phyloP scores from a whole-genome alignment of 2,888 invertebrate genomes.

The Lepeophtheirus nordmannii region DNA sequence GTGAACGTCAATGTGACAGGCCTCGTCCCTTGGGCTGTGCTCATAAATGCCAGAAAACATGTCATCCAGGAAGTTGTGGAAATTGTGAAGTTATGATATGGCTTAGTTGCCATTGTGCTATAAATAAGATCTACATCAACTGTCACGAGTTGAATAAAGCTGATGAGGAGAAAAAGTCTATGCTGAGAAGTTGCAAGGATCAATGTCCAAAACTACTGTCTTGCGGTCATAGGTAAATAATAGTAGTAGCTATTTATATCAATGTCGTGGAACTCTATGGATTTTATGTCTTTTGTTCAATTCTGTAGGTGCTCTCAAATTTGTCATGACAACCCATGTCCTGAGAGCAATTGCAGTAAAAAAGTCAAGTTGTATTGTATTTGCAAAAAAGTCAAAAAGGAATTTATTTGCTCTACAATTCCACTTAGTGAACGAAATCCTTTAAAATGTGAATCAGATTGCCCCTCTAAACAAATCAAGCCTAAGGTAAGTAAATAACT shows the following conservation, averaged over 20 bases:
- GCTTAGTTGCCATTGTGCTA: conserved; percentile 63
- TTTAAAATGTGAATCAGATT: background rate
- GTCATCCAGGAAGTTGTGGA: conserved; percentile 51
- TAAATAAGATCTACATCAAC: conserved; percentile 54
- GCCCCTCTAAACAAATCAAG: background rate
- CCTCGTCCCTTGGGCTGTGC: conserved; percentile 36
- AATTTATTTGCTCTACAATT: conserved; percentile 44
- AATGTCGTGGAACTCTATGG: background rate
- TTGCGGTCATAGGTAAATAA: conserved; percentile 55
- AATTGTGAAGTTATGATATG: conserved; percentile 55
- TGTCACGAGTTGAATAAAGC: conserved; percentile 51
- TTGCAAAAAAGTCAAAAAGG: conserved; percentile 59
- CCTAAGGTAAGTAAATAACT: background rate
- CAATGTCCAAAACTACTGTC: conserved; percentile 54
- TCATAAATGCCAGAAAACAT: conserved; percentile 36
- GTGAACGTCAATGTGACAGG: conserved; percentile 30
- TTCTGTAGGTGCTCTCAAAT: conserved; percentile 42
- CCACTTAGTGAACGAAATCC: background rate
- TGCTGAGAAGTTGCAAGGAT: conserved; percentile 52
- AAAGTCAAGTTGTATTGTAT: conserved; percentile 61
- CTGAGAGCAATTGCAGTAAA: conserved; percentile 53
- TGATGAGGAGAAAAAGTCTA: conserved; percentile 34
- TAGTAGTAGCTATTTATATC: background rate
- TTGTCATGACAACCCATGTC: conserved; percentile 59
- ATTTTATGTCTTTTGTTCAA: background rate